Evolutionary conservation across 2,888 invertebrate species (phyloP), one percentile per base, ranked within the genome.

Genomic region (Noctua janthina): DNA sequence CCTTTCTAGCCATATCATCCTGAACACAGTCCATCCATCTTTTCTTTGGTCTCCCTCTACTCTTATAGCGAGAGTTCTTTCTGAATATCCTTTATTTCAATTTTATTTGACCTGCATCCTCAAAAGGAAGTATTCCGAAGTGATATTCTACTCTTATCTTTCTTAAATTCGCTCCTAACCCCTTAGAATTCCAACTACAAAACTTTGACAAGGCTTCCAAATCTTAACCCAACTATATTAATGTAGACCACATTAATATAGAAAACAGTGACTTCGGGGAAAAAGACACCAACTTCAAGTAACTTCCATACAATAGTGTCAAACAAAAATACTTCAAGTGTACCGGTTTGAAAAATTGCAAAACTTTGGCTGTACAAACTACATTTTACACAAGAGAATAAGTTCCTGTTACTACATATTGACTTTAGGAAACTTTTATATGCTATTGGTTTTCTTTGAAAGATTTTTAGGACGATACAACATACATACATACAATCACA

Each of bases 311-410:
- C 49, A 35, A 64, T 20, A 56, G 20, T 56, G n/a, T 51, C 79
- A 35, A 67, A 62, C 51, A 83, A 83, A 15, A 51, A 76, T 23
- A 64, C 51, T 77, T 39, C 17, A 35, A 83, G 54, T 69, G 78
- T 35, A 69, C 79, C 64, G 79, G 54, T 69, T 78, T 56, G 69
- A 83, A 56, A 81, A 83, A 81, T 82, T 78, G 64, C 29, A 43
- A 78, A 78, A 83, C 15, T 84, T 84, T 1, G 10, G 7, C 5
- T 49, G 69, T 59, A 23, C 43, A 77, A 62, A 67, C 49, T 56
- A 39, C 23, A 54, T 39, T 39, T 23, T 43, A 68, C 59, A 43
- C 67, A 29, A 35, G 51, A 51, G 29, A 62, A 56, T 69, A 81
- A 54, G 35, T 81, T 82, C 29, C 15, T 2, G 43, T 23, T 29